Percentiles rank a stretch among this genome's conserved stretches.
Evolutionary conservation across 92 coral and sea anemone genomes (phyloP).

Genomic region (Siderastrea siderea): DNA sequence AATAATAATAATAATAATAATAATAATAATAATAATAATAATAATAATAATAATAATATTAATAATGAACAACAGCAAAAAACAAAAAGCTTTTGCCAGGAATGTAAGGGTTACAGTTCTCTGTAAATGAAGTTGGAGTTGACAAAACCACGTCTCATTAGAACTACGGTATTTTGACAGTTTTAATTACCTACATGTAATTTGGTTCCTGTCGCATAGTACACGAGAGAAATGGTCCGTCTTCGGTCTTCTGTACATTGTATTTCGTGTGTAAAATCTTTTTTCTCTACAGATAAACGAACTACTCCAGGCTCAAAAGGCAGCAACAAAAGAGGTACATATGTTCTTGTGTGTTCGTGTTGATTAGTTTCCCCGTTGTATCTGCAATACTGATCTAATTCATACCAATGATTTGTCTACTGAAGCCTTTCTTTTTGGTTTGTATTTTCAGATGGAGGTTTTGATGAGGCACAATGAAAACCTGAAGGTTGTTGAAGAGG

Average conservation of each 20-base stretch:
- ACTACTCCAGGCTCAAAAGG: slow-evolving; percentile 85
- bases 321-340: slow-evolving; percentile 85
- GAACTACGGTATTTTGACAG: too few species aligned
- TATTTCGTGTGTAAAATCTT: neutral
- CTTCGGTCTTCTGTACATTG: too few species aligned
- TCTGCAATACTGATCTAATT: neutral
- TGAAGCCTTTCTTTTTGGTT: neutral
- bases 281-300: slow-evolving; percentile 63
- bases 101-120: too few species aligned
- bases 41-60: too few species aligned
- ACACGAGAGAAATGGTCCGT: neutral
- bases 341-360: neutral
- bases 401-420: neutral
- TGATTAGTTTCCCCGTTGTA: neutral
- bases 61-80: too few species aligned
- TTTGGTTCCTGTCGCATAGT: neutral
- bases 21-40: too few species aligned
- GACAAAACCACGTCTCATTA: too few species aligned
- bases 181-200: too few species aligned
- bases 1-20: too few species aligned
- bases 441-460: slow-evolving; percentile 76
- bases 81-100: too few species aligned
- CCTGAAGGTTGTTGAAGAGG: slow-evolving; percentile 76
- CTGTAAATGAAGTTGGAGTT: too few species aligned
- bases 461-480: slow-evolving; percentile 70